Evolutionary conservation across 2,797 vertebrate genomes (phyloP), one percentile per base, ranked within the genome.

Genomic region (Leptatherina wallacei): DNA sequence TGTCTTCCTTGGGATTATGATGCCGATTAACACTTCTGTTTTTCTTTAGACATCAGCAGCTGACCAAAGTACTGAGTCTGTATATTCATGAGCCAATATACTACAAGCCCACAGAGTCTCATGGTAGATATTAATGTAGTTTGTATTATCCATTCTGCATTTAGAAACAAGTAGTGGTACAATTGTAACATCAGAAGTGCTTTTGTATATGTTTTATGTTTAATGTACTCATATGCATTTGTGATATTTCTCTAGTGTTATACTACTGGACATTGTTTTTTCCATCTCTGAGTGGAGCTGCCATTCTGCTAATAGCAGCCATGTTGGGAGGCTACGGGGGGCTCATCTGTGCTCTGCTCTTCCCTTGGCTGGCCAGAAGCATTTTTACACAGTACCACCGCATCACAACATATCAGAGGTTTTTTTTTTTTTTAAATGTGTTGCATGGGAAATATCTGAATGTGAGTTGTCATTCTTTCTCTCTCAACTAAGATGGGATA

Each of bases 361-460:
- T 95, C 69, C 94, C 94, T 10, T 94, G 93, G 87, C 83, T 96
- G 73, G 95, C 94, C 70, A 93, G 92, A 80, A 90, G 87, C 72
- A 94, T 94, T 60, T 93, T 96, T 69, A 93, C 93, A 30, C 95
- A 95, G 65, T 95, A 91, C 65, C 93, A 96, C 84, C 93, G 95
- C 68, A 94, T 96, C 83, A 93, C 89, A 80, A 93, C 91, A 30
- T 94, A 94, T 78, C 93, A 95, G 85, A 95, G 95, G 95, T 95
- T 27, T 27, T 27, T 27, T n/a, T n/a, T n/a, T 77, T 81, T 81
- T 71, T n/a, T 5, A 22, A 71, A 51, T 42, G 12, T 5, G 11
- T 9, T 38, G 13, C 36, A 22, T 65, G n/a, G 70, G 2, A 24
- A 38, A 33, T 56, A 7, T 30, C 20, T 51, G 2, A 52, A 44